phyloP scores from a whole-genome alignment of 2,888 invertebrate genomes.

The Keiferia lycopersicella region DNA sequence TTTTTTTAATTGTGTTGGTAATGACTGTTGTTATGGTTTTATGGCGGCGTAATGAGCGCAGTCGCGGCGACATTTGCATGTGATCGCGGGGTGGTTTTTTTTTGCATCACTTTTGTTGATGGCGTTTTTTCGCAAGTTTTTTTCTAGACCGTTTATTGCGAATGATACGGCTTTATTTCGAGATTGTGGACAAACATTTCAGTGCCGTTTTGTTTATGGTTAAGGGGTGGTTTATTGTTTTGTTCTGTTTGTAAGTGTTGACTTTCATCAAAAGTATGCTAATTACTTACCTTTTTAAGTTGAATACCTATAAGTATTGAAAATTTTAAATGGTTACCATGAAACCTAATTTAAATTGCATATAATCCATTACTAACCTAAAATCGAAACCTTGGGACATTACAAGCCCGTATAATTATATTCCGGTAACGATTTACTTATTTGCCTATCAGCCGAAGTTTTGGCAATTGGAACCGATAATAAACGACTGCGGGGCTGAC shows the following conservation, averaged over 20 bases:
- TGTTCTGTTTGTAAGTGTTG: constrained; percentile 61
- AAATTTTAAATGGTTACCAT: not conserved
- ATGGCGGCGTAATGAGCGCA: constrained; percentile 73
- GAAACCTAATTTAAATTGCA: not conserved
- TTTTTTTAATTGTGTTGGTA: constrained; percentile 78
- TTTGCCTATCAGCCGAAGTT: constrained; percentile 44
- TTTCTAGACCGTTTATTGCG: constrained; percentile 63
- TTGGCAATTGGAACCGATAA: constrained; percentile 56
- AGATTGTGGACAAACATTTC: constrained; percentile 78
- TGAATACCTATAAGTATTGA: not conserved
- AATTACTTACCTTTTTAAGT: not conserved
- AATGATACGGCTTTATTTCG: constrained; percentile 69
- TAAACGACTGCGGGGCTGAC: constrained; percentile 63
- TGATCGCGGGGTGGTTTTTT: constrained; percentile 69
- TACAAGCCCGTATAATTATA: constrained; percentile 26
- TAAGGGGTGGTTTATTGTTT: constrained; percentile 66
- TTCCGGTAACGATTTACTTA: constrained; percentile 26
- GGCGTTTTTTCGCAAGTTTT: constrained; percentile 67
- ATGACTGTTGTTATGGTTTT: constrained; percentile 79
- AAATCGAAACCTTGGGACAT: constrained; percentile 28
- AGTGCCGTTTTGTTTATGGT: constrained; percentile 68
- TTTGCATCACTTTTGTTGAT: constrained; percentile 68
- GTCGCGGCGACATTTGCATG: constrained; percentile 77
- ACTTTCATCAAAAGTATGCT: constrained; percentile 42
- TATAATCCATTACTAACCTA: not conserved